These are phyloP conservation scores for Notechis scutatus DNA, from an alignment of 2,113 vertebrate species.

Conservation along the genomic window DNA sequence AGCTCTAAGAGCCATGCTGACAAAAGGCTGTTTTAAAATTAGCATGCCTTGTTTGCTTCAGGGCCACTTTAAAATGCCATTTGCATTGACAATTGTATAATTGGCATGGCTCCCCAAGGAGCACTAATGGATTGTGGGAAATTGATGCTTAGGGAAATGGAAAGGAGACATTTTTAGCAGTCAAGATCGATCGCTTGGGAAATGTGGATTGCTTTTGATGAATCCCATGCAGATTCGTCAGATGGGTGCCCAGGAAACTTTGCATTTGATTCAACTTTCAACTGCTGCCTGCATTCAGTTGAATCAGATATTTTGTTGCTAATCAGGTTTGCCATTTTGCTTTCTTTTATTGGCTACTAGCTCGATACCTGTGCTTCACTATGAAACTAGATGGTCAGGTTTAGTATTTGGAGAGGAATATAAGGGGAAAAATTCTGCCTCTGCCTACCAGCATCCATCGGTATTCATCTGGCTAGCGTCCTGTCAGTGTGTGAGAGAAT, in stretches of 20 bases:
- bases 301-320: constrained; percentile 51
- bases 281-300: constrained; percentile 49
- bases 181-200: constrained; percentile 47
- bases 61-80: constrained; percentile 70
- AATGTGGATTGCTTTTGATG: constrained; percentile 37
- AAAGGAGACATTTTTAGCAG: constrained; percentile 31
- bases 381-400: too few species aligned
- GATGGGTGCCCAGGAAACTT: constrained; percentile 12
- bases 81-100: constrained; percentile 68
- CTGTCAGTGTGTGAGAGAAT: too few species aligned
- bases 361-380: too few species aligned
- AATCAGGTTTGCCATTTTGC: constrained; percentile 46
- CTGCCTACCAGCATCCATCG: too few species aligned
- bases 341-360: constrained; percentile 39
- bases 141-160: constrained; percentile 56
- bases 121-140: constrained; percentile 55
- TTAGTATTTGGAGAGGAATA: too few species aligned
- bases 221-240: constrained; percentile 55
- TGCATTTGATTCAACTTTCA: constrained; percentile 43
- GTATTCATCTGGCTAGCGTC: too few species aligned
- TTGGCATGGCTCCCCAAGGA: constrained; percentile 68
- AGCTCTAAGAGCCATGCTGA: constrained; percentile 44
- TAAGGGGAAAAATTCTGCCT: too few species aligned
- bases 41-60: constrained; percentile 56
- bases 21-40: constrained; percentile 54